Evolutionary conservation across 2,888 invertebrate genomes (phyloP).

Genomic region (Onchidella celtica): DNA sequence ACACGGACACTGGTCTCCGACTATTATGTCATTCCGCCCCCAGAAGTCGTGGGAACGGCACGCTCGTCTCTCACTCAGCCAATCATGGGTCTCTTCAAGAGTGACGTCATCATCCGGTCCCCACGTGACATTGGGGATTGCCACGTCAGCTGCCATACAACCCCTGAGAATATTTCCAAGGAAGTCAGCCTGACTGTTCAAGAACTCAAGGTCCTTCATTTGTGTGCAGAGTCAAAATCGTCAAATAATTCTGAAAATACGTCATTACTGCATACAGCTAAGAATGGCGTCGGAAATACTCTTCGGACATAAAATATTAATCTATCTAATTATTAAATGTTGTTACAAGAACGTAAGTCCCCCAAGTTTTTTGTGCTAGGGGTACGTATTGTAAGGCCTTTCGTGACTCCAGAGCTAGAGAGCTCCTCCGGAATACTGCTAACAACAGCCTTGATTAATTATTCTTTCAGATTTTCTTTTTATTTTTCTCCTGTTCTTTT

Average conservation of each 20-base stretch:
- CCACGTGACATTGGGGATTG: constrained; percentile 6
- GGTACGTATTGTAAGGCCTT: too few species aligned
- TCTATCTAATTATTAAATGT: too few species aligned
- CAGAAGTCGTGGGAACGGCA: not conserved
- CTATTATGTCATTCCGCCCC: constrained; percentile 9
- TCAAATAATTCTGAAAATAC: too few species aligned
- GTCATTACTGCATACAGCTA: not conserved
- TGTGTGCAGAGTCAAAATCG: too few species aligned
- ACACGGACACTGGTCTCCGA: constrained; percentile 18
- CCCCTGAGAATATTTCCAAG: constrained; percentile 45
- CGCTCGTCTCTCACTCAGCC: constrained; percentile 29
- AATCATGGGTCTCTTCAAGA: constrained; percentile 37
- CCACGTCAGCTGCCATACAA: constrained; percentile 32
- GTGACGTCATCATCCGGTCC: not conserved
- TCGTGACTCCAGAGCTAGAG: too few species aligned
- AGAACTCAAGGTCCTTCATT: constrained; percentile 15
- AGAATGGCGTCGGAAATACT: not conserved
- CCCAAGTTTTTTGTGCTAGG: too few species aligned
- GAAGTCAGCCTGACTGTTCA: constrained; percentile 54
- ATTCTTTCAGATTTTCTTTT: too few species aligned
- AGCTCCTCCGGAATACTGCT: too few species aligned
- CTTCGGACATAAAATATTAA: too few species aligned
- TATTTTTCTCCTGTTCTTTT: too few species aligned
- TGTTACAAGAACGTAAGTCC: too few species aligned
- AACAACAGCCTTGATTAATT: too few species aligned